Conservation (phyloP, 1,140 invertebrate genomes). For the Pogonomyrmex barbatus region DNA sequence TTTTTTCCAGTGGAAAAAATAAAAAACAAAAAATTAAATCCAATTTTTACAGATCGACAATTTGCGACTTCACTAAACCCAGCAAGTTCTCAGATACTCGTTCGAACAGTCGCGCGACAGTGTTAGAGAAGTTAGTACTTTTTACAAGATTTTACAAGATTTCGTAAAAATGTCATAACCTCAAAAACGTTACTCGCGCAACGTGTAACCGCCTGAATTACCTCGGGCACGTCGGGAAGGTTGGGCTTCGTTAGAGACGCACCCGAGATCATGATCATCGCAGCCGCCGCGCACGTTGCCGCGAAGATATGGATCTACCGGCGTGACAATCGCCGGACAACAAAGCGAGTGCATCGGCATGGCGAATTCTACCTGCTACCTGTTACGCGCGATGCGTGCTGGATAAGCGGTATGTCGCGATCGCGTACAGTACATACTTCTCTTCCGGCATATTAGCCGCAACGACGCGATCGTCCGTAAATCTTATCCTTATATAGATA, state of each 20-base stretch:
- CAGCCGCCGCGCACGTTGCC: constrained; percentile 13
- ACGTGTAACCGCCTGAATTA: neutral
- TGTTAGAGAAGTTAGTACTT: neutral
- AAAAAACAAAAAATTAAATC: neutral
- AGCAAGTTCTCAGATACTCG: neutral
- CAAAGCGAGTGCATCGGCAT: constrained; percentile 43
- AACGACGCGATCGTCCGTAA: constrained; percentile 45
- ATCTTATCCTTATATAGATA: constrained; percentile 25
- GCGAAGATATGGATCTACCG: constrained; percentile 68
- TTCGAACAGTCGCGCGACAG: neutral
- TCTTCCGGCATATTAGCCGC: constrained; percentile 60
- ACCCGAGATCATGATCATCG: constrained; percentile 16
- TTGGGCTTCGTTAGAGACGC: neutral
- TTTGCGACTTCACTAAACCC: neutral
- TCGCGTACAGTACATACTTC: constrained; percentile 21
- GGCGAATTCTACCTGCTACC: constrained; percentile 55
- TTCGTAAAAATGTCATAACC: constrained; percentile 23
- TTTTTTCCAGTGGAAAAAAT: no score
- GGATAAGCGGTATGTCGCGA: constrained; percentile 67
- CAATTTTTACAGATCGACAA: neutral
- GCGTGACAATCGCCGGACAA: constrained; percentile 70
- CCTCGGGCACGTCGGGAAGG: neutral
- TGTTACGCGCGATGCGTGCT: constrained; percentile 45
- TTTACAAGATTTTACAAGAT: constrained; percentile 15
- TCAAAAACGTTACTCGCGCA: neutral